A percentile compares a stretch with the other conserved stretches of the same genome.
Conservation (phyloP, 1,140 invertebrate species). For the Cryptotermes secundus region DNA sequence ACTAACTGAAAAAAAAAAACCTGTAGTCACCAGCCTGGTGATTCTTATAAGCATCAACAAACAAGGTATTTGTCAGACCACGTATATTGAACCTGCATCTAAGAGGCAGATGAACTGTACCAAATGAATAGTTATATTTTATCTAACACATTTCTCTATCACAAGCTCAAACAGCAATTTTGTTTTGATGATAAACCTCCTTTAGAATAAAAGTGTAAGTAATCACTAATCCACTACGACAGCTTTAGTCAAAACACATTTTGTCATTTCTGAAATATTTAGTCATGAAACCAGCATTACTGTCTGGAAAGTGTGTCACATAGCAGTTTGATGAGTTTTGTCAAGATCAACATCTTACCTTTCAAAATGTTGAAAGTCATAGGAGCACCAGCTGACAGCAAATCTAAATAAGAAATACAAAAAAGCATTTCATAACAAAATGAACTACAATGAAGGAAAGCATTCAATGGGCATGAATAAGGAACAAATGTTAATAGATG, state of each 20-base stretch:
- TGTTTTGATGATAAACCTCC: not conserved
- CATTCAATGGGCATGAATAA: conserved; percentile 11
- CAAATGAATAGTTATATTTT: too few relatives aligned
- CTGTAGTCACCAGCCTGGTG: too few relatives aligned
- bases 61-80: too few relatives aligned
- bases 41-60: too few relatives aligned
- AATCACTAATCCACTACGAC: not conserved
- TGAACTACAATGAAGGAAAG: conserved; percentile 30
- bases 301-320: not conserved
- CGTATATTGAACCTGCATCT: too few relatives aligned
- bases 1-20: too few relatives aligned
- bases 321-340: not conserved
- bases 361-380: conserved; percentile 73
- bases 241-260: not conserved
- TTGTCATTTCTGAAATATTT: not conserved
- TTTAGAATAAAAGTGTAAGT: not conserved
- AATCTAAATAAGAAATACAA: conserved; percentile 70
- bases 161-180: not conserved
- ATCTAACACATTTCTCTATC: too few relatives aligned
- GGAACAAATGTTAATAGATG: conserved; percentile 16
- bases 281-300: not conserved
- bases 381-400: conserved; percentile 68
- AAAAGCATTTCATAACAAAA: conserved; percentile 48
- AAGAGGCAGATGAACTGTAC: too few relatives aligned
- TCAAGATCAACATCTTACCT: conserved; percentile 55